Conservation (phyloP, 1,140 invertebrate species). For the Caenorhabditis tropicalis region DNA sequence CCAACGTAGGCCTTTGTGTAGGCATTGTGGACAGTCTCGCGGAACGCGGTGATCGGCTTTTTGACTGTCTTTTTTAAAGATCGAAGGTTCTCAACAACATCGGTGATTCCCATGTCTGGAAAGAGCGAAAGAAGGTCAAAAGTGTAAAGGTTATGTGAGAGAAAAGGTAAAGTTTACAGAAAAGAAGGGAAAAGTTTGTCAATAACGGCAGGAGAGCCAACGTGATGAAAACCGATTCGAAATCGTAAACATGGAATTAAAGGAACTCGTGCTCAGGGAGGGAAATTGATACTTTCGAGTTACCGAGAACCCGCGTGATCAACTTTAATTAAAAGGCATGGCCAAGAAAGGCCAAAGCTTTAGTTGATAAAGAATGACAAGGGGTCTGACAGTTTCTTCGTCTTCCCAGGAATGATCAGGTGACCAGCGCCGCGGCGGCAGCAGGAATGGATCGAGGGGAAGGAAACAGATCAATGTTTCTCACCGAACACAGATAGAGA, state of each 20-base stretch:
- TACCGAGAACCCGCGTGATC: neutral
- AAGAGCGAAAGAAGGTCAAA: neutral
- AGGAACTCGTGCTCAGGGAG: neutral
- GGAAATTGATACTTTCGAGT: neutral
- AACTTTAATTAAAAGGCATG: too few relatives aligned
- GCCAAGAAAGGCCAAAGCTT: too few relatives aligned
- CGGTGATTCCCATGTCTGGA: conserved; percentile 21
- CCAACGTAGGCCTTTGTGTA: conserved; percentile 3
- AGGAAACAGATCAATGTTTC: conserved; percentile 6
- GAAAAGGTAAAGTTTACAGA: neutral
- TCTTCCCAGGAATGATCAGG: neutral
- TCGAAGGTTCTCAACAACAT: conserved; percentile 8
- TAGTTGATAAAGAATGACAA: too few relatives aligned
- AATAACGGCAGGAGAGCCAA: too few relatives aligned
- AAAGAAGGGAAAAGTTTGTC: neutral
- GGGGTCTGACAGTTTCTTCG: conserved; percentile 3
- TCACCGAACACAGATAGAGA: neutral
- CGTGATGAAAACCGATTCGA: too few relatives aligned
- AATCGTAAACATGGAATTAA: neutral
- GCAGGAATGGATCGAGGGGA: neutral
- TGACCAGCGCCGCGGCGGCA: conserved; percentile 9
- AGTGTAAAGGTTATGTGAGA: neutral
- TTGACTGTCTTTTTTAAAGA: conserved; percentile 4
- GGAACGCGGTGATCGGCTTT: neutral
- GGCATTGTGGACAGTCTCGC: conserved; percentile 13